Evolutionary conservation across 2,113 vertebrate genomes (phyloP), one percentile per base, ranked within the genome.

Genomic region (Myrmophylax atrothorax): DNA sequence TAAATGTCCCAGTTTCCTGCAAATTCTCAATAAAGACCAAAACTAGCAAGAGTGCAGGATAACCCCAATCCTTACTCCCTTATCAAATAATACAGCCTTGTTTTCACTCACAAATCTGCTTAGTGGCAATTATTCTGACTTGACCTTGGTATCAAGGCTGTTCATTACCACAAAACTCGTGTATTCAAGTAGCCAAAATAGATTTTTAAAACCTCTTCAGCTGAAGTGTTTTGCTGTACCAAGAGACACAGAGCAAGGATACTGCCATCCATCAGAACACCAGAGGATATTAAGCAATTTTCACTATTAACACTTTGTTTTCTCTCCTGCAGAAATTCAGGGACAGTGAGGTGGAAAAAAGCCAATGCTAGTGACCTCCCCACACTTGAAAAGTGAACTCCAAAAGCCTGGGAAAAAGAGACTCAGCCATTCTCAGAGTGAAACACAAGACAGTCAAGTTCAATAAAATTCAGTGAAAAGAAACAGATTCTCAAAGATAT

Each of bases 181-280:
- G 37, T 52, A 84, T 82, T 95, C 89, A 74, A 92, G 73, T 37
- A 90, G 44, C 44, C 38, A 96, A 95, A 96, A 92, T 35, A 56
- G 75, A 63, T 80, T 93, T 88, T 86, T 81, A 81, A 78, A 94
- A 49, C 68, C 93, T 89, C 84, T 96, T 75, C 73, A 87, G 56
- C 24, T 94, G 60, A 96, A 93, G 76, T 93, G 93, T 91, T 96
- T 93, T 93, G 73, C 86, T 94, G 49, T 82, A 86, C 70, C 40
- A 52, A 81, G 81, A 90, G 66, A 60, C 26, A 44, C 0, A 1
- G 44, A 64, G 11, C 83, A 96, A 90, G 93, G 80, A 87, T 89
- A 49, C 11, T 64, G 76, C n/a, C 69, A 90, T 92, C 64, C 38
- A 74, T 95, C 73, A 89, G 60, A 88, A 70, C 60, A 80, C n/a